Base-by-base conservation (phyloP, 2,113 vertebrate species). In the Daboia siamensis region DNA sequence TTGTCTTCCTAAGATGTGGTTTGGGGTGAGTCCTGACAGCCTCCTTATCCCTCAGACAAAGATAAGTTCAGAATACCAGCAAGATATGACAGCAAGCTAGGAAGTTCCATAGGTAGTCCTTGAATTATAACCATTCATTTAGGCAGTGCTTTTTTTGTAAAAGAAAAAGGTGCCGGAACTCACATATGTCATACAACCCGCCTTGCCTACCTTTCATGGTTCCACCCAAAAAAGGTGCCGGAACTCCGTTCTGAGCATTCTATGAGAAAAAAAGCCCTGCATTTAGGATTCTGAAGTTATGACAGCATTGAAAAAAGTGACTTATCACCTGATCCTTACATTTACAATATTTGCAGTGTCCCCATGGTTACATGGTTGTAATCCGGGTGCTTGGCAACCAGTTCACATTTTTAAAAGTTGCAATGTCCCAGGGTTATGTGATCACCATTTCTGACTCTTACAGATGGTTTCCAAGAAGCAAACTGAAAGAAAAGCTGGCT, bases 11-110 rank as follows among this genome's bases (percentile, higher is more conserved):
- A n/a, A n/a, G n/a, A n/a, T n/a, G n/a, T n/a, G n/a, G n/a, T n/a
- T n/a, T n/a, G n/a, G n/a, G n/a, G n/a, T n/a, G n/a, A n/a, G n/a
- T n/a, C n/a, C n/a, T n/a, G n/a, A n/a, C n/a, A n/a, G 93, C 29
- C 93, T 92, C 87, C 84, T 91, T 44, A 94, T 93, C 54, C 89
- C 92, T 69, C 7, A 54, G 85, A 85, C 0, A 4, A 89, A n/a
- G 5, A 87, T 57, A 5, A 26, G 94, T 92, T 93, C 88, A 91
- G 84, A 59, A 91, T 29, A 92, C 10, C 48, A 54, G 64, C 21
- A 89, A 80, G 64, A 91, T 46, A 23, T 64, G 10, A 0, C 0
- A 5, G 24, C 26, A 54, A 21, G 3, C 44, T 0, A 10, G 80
- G 17, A 90, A 92, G 55, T 29, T 61, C 12, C 12, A 64, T 64